Conservation (phyloP, 2,797 vertebrate genomes). For the Serranus cabrilla region DNA sequence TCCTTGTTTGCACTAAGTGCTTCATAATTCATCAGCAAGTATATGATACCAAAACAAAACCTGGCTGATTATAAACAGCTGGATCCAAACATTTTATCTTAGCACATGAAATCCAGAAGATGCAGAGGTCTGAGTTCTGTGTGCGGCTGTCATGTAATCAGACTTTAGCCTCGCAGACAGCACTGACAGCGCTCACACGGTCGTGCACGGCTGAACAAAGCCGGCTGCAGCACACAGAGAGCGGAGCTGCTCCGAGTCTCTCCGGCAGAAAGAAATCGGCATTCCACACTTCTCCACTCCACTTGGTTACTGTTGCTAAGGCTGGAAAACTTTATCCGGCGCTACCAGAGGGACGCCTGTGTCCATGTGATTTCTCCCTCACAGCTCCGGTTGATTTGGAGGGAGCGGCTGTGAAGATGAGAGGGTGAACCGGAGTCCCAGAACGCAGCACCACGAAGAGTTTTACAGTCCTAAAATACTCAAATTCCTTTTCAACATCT, state of each 20-base stretch:
- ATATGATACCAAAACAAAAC: background rate
- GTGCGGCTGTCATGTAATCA: background rate
- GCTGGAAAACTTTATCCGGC: slow-evolving; percentile 61
- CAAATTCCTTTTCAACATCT: too few species aligned
- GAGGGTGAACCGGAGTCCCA: slow-evolving; percentile 6
- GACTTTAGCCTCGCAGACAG: background rate
- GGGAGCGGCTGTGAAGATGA: slow-evolving; percentile 17
- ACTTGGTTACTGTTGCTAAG: slow-evolving; percentile 73
- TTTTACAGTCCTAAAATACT: background rate
- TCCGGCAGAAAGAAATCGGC: slow-evolving; percentile 34
- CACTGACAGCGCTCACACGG: background rate
- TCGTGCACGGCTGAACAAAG: slow-evolving; percentile 16
- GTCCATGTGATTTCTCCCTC: slow-evolving; percentile 14
- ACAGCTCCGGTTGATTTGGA: slow-evolving; percentile 18
- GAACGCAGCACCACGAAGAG: background rate
- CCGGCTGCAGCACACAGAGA: slow-evolving; percentile 25
- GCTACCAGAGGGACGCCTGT: slow-evolving; percentile 9
- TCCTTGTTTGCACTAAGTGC: too few species aligned
- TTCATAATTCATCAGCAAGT: too few species aligned
- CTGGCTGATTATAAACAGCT: background rate
- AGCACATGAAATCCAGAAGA: background rate
- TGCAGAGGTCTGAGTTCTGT: background rate
- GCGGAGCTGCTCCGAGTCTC: slow-evolving; percentile 13
- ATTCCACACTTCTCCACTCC: slow-evolving; percentile 48
- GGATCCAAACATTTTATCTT: background rate